Base-by-base conservation (phyloP, 1,140 invertebrate species). In the Cotesia chilonis region DNA sequence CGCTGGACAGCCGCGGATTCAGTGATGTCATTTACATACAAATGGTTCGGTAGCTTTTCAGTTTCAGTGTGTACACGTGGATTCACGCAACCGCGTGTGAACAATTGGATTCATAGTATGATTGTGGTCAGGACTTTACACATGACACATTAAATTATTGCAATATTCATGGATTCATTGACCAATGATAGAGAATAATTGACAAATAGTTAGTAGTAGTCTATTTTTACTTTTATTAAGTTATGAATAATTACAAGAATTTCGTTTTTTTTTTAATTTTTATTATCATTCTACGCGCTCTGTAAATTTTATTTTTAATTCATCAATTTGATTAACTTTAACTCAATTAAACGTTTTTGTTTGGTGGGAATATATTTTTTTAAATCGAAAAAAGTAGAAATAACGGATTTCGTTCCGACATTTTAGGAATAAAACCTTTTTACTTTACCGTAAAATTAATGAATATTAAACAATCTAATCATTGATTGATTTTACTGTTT, bases 101-200 rank as follows among this genome's bases (percentile, higher is more conserved):
- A 61, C 60, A 35, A 61, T 12, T 61, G 17, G 35, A 37, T 57
- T 57, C 54, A 17, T 14, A 17, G 54, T 12, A 28, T 28, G 35
- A 4, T 61, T 61, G 60, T 28, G 60, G 60, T 28, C 4, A 12
- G 60, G 60, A 61, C 20, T 61, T 28, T 12, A 37, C 60, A 61
- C 20, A 61, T 61, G 60, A 61, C 60, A 28, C 60, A 61, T 61
- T 35, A 35, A 61, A 61, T 61, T 61, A 61, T 61, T 61, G 20
- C 60, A 35, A 61, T 61, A 61, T 61, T 28, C 60, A 61, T 61
- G 12, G 17, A 28, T 59, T 20, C 10, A 61, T 61, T 20, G 35
- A 20, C 6, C 17, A 20, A 28, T 6, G 6, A 61, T 3, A 57
- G 54, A 61, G 17, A 61, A 61, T 37, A 61, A 61, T 61, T 61